phyloP scores from a whole-genome alignment of 2,888 invertebrate species.

The Epicampocera succincta region DNA sequence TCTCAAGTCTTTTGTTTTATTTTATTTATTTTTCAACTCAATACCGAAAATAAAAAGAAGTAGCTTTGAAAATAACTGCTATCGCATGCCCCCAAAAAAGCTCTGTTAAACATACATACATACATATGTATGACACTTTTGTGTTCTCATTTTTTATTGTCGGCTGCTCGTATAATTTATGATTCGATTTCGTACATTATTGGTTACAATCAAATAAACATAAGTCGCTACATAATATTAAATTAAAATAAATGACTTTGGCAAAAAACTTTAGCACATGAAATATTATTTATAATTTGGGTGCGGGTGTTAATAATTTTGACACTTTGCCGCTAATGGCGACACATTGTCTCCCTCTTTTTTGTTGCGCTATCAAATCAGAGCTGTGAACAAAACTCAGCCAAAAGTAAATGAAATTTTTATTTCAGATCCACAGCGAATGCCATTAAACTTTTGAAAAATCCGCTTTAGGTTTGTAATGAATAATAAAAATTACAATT shows the following conservation, averaged over 20 bases:
- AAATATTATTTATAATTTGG: conserved; percentile 41
- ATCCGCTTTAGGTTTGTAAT: neutral
- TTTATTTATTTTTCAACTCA: neutral
- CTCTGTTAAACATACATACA: neutral
- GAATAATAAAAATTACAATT: neutral
- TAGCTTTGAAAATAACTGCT: neutral
- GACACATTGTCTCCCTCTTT: conserved; percentile 68
- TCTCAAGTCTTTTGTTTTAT: conserved; percentile 54
- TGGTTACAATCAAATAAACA: conserved; percentile 55
- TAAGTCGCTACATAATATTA: conserved; percentile 44
- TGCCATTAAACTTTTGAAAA: neutral
- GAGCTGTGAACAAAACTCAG: neutral
- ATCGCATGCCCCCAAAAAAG: neutral
- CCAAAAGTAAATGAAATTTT: neutral
- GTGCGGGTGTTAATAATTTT: conserved; percentile 70
- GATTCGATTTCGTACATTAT: conserved; percentile 36
- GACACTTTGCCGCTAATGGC: conserved; percentile 68
- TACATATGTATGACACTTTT: conserved; percentile 24
- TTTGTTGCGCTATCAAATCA: neutral
- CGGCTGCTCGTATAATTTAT: conserved; percentile 38
- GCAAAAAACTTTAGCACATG: conserved; percentile 9
- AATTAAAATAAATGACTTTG: conserved; percentile 37
- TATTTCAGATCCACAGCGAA: conserved; percentile 11
- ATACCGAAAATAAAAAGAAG: neutral
- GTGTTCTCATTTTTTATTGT: conserved; percentile 11